A percentile compares a stretch with the other conserved stretches of the same genome.
Evolutionary conservation across 2,113 vertebrate species (phyloP).

Genomic region (Perccottus glenii): DNA sequence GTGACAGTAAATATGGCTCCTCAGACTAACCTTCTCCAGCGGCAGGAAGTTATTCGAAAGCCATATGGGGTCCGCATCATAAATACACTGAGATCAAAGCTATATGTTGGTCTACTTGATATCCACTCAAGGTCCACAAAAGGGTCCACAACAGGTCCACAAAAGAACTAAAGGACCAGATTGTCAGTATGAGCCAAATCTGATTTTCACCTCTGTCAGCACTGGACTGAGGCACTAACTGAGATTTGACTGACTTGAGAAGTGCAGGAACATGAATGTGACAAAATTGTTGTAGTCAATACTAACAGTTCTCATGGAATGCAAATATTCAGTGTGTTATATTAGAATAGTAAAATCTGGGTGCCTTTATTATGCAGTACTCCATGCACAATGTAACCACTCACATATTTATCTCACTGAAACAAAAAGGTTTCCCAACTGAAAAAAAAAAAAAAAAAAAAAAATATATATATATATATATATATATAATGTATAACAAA

Average conservation of each 20-base stretch:
- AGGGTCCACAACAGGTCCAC: too few species aligned
- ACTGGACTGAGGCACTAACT: constrained; percentile 42
- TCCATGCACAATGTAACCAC: background rate
- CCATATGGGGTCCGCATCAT: constrained; percentile 24
- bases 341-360: too few species aligned
- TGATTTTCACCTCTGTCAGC: constrained; percentile 45
- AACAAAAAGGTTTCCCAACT: background rate
- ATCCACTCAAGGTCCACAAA: constrained; percentile 29
- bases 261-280: constrained; percentile 19
- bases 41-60: constrained; percentile 34
- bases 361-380: too few species aligned
- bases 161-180: constrained; percentile 4
- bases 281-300: constrained; percentile 18
- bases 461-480: too few species aligned
- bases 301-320: background rate
- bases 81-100: constrained; percentile 35
- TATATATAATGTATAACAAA: background rate
- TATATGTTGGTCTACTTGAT: constrained; percentile 14
- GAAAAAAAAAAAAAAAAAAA: too few species aligned
- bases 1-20: constrained; percentile 42
- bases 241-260: constrained; percentile 43
- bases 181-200: constrained; percentile 25
- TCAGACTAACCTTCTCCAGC: constrained; percentile 43
- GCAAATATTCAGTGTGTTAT: constrained; percentile 10
- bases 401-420: background rate